Evolutionary conservation across 2,888 invertebrate species (phyloP).

Genomic region (Drosophila maculinotata): DNA sequence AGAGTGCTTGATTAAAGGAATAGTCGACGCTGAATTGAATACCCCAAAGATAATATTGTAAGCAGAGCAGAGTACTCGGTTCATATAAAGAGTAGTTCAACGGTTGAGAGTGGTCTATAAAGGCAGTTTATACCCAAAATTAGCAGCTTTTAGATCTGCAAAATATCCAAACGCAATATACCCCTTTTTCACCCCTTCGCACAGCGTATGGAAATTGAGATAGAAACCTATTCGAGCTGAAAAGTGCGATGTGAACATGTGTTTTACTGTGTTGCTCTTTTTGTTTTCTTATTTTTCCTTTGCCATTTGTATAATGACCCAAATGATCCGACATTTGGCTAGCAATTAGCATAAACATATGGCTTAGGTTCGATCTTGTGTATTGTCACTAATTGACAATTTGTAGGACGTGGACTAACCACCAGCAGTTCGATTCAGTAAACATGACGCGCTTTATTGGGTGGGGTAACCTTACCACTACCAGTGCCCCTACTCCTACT

Average conservation of each 20-base stretch:
- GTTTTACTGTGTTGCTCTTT: conserved; percentile 49
- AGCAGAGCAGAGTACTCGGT: too few relatives aligned
- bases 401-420: conserved; percentile 25
- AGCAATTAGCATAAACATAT: conserved; percentile 57
- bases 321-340: conserved; percentile 21
- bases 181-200: neutral
- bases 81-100: too few relatives aligned
- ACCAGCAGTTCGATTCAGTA: too few relatives aligned
- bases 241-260: conserved; percentile 78
- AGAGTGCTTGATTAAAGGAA: too few relatives aligned
- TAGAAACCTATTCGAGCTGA: conserved; percentile 32
- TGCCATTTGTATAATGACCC: conserved; percentile 23
- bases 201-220: conserved; percentile 8
- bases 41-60: too few relatives aligned
- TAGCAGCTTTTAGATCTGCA: too few relatives aligned
- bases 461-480: too few relatives aligned
- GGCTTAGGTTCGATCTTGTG: conserved; percentile 11
- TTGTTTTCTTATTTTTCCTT: conserved; percentile 28
- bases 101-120: too few relatives aligned
- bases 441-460: too few relatives aligned
- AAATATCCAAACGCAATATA: conserved; percentile 8
- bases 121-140: too few relatives aligned
- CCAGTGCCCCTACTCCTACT: too few relatives aligned
- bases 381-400: conserved; percentile 51
- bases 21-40: too few relatives aligned